These are phyloP conservation scores for Bicyclus anynana DNA, from an alignment of 1,140 invertebrate species.

Conservation along the genomic window DNA sequence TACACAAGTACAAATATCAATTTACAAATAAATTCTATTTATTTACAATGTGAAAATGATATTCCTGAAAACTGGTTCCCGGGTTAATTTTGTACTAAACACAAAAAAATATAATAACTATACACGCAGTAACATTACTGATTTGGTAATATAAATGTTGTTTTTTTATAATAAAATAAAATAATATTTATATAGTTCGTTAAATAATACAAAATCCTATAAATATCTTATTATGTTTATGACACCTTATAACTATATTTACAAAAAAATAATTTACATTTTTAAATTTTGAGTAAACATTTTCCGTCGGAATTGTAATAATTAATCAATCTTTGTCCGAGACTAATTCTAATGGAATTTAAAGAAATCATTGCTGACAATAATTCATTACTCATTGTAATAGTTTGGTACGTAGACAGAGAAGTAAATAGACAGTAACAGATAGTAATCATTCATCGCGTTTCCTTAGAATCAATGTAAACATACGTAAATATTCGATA, in stretches of 20 bases:
- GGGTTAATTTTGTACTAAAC: conserved; percentile 32
- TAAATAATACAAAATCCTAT: conserved; percentile 12
- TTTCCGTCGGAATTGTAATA: not conserved
- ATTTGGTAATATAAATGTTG: conserved; percentile 25
- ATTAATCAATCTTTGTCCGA: not conserved
- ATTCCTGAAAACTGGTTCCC: conserved; percentile 7
- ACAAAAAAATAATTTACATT: conserved; percentile 37
- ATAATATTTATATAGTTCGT: not conserved
- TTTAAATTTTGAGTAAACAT: not conserved
- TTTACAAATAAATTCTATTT: conserved; percentile 41
- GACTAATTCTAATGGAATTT: not conserved
- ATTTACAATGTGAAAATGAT: conserved; percentile 33
- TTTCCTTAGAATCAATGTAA: too few relatives aligned
- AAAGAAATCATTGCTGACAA: not conserved
- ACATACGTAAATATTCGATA: too few relatives aligned
- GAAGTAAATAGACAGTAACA: too few relatives aligned
- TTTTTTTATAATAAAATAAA: conserved; percentile 8
- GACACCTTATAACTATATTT: conserved; percentile 32
- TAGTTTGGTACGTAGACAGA: too few relatives aligned
- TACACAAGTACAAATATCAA: conserved; percentile 55
- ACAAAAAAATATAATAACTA: conserved; percentile 11
- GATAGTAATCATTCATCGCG: too few relatives aligned
- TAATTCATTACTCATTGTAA: not conserved
- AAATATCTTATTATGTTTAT: not conserved
- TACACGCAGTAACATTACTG: conserved; percentile 6